These are phyloP conservation scores for Montipora sp. DNA, from an alignment of 64 coral and sea anemone species.

Conservation along the genomic window DNA sequence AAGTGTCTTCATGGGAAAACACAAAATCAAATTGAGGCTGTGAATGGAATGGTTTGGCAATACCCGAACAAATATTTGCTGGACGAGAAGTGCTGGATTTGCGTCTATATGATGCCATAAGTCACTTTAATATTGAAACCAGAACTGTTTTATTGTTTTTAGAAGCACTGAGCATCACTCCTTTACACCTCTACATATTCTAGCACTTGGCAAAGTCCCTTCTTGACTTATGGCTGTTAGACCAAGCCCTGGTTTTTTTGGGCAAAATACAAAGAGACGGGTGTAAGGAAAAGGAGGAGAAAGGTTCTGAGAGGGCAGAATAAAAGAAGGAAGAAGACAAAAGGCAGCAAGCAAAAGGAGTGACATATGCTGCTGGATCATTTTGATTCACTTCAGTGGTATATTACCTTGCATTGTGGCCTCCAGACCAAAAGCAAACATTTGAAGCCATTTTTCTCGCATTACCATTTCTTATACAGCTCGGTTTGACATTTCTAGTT, in stretches of 20 bases:
- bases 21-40: not conserved
- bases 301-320: conserved; percentile 5
- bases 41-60: conserved; percentile 30
- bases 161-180: not conserved
- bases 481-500: no score
- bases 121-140: conserved; percentile 33
- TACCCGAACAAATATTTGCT: conserved; percentile 12
- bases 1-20: conserved; percentile 29
- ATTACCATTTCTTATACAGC: no score
- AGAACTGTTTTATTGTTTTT: not conserved
- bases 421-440: no score
- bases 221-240: not conserved
- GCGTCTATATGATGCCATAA: conserved; percentile 30
- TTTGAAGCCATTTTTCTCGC: no score
- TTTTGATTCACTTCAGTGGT: not conserved
- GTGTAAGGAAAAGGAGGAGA: not conserved
- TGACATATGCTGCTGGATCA: not conserved
- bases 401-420: no score
- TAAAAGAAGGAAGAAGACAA: conserved; percentile 12
- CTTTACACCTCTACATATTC: not conserved
- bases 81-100: conserved; percentile 20
- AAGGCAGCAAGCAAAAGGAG: not conserved
- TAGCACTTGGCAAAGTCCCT: no score
- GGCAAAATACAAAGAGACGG: not conserved
- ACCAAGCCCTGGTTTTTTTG: not conserved